Conservation (phyloP, 2,797 vertebrate genomes). For the Centroberyx gerrardi region DNA sequence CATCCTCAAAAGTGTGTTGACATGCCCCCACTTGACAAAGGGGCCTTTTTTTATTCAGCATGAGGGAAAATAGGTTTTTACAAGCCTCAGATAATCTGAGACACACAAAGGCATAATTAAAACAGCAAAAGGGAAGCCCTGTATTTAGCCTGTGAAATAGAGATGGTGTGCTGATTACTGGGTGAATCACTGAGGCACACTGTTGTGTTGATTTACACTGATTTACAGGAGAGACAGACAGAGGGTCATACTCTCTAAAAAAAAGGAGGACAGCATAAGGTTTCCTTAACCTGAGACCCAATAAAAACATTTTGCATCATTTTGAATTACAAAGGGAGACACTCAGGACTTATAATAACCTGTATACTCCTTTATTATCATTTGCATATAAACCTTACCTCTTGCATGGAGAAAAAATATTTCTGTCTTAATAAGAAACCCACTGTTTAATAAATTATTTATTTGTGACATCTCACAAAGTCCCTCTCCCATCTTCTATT, state of each 20-base stretch:
- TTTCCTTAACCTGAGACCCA: constrained; percentile 30
- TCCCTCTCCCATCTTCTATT: constrained; percentile 11
- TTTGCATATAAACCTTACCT: neutral
- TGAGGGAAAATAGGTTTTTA: constrained; percentile 62
- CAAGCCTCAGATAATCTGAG: constrained; percentile 65
- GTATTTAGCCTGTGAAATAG: constrained; percentile 35
- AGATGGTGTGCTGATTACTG: constrained; percentile 38
- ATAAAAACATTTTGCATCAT: constrained; percentile 38
- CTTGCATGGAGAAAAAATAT: neutral
- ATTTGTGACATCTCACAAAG: neutral
- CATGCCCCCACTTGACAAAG: constrained; percentile 80
- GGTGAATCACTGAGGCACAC: constrained; percentile 27
- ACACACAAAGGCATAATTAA: constrained; percentile 59
- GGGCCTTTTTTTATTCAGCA: constrained; percentile 64
- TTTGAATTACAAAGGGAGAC: constrained; percentile 5
- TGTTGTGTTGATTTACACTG: constrained; percentile 13
- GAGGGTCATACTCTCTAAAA: neutral
- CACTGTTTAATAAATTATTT: neutral
- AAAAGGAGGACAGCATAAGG: constrained; percentile 7
- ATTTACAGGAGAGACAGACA: neutral
- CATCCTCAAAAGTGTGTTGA: constrained; percentile 68
- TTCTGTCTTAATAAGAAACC: neutral
- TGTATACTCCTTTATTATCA: neutral
- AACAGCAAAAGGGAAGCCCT: constrained; percentile 44
- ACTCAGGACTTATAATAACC: neutral